phyloP scores from a whole-genome alignment of 2,888 invertebrate species.

The Allacma fusca region DNA sequence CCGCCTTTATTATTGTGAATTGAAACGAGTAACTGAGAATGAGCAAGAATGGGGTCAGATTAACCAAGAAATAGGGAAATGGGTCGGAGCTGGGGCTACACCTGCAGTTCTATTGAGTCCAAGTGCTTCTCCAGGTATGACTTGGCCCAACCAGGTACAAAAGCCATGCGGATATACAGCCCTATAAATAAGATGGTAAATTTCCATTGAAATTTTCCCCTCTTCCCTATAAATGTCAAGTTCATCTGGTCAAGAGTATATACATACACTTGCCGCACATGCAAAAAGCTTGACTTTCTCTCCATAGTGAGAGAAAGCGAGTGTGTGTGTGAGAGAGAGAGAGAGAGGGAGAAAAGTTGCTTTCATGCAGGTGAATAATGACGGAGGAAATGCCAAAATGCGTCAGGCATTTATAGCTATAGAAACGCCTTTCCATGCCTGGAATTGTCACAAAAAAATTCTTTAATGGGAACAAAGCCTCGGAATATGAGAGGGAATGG shows the following conservation, averaged over 20 bases:
- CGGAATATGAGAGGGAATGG: neutral
- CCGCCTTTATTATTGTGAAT: neutral
- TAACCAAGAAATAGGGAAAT: constrained; percentile 53
- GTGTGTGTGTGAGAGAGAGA: too few relatives aligned
- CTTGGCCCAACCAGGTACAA: too few relatives aligned
- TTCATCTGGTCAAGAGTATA: constrained; percentile 16
- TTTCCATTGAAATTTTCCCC: neutral
- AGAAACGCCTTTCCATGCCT: neutral
- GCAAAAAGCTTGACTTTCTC: too few relatives aligned
- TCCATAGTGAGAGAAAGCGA: neutral
- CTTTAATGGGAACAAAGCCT: constrained; percentile 12
- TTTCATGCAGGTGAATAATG: too few relatives aligned
- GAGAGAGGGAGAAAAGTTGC: neutral
- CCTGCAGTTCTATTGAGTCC: constrained; percentile 37
- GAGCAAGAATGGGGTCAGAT: constrained; percentile 44
- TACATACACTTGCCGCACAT: too few relatives aligned
- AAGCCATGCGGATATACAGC: too few relatives aligned
- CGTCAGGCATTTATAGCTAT: constrained; percentile 23
- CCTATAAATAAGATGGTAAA: too few relatives aligned
- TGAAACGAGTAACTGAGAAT: neutral
- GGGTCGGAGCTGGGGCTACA: constrained; percentile 54
- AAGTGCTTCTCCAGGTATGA: neutral
- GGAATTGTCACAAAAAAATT: constrained; percentile 20
- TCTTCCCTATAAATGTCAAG: constrained; percentile 28
- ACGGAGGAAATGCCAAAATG: constrained; percentile 30